Conservation (phyloP, 2,888 invertebrate genomes). For the Drosophila melanosoma region DNA sequence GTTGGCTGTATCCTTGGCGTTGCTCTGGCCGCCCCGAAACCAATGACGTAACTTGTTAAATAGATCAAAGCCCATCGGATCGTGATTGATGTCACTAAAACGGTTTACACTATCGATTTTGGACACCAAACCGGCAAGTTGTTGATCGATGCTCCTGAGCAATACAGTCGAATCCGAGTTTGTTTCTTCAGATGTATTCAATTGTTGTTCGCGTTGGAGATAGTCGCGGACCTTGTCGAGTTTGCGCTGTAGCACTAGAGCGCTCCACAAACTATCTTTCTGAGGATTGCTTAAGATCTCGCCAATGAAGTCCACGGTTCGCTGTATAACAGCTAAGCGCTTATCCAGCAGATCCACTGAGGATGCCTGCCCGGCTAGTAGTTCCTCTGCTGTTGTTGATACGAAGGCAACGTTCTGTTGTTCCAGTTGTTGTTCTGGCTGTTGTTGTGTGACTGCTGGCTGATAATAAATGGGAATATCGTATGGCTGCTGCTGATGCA, state of each 20-base stretch:
- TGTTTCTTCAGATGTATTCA: neutral
- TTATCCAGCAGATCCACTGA: constrained; percentile 10
- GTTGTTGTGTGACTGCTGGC: neutral
- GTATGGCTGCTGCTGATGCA: neutral
- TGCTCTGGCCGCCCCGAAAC: constrained; percentile 45
- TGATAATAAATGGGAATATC: neutral
- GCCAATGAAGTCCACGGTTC: constrained; percentile 34
- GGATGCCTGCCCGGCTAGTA: neutral
- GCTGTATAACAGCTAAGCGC: constrained; percentile 23
- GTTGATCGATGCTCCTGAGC: constrained; percentile 22
- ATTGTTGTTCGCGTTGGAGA: constrained; percentile 18
- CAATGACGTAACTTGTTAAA: constrained; percentile 65
- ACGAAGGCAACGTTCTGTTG: neutral
- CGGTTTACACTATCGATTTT: constrained; percentile 13
- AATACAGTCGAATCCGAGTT: neutral
- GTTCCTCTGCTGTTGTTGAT: neutral
- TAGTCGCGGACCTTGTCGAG: constrained; percentile 40
- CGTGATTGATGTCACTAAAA: constrained; percentile 21
- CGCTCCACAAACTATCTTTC: constrained; percentile 12
- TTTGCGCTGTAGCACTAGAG: constrained; percentile 29
- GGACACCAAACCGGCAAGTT: constrained; percentile 8
- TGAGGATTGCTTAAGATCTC: constrained; percentile 4
- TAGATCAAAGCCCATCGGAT: constrained; percentile 83
- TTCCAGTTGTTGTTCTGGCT: neutral
- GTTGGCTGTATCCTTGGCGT: constrained; percentile 47